Conservation (phyloP, 2,113 vertebrate genomes). For the Hydrolagus affinis region DNA sequence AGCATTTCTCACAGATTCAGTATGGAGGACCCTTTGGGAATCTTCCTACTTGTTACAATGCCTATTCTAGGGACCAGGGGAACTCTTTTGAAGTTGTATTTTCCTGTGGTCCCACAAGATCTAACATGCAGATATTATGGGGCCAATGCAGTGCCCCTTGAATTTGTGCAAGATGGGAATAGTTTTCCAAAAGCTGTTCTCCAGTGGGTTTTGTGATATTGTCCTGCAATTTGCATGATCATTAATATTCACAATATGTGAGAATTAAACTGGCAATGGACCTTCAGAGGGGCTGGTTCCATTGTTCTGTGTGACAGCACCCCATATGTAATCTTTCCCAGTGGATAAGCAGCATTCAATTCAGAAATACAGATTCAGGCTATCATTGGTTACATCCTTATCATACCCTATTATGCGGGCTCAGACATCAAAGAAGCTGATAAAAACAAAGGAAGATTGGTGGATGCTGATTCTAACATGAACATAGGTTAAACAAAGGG, state of each 20-base stretch:
- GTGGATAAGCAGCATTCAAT: not conserved
- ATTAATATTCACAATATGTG: conserved; percentile 21
- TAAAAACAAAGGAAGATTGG: not conserved
- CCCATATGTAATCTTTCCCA: conserved; percentile 17
- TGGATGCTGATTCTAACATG: no score
- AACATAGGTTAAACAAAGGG: not conserved
- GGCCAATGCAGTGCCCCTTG: not conserved
- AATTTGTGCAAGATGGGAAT: conserved; percentile 20
- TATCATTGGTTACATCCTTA: not conserved
- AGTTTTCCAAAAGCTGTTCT: conserved; percentile 19
- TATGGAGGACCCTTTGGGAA: not conserved
- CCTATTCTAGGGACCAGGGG: not conserved
- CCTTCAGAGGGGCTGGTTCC: not conserved
- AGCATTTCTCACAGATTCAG: not conserved
- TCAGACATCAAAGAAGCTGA: not conserved
- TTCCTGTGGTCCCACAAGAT: not conserved
- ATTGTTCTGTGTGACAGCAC: not conserved
- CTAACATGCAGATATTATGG: not conserved
- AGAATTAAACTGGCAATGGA: not conserved
- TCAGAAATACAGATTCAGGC: conserved; percentile 6
- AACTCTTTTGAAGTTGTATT: not conserved
- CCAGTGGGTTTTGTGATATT: not conserved
- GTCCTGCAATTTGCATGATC: conserved; percentile 24
- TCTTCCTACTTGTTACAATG: conserved; percentile 11
- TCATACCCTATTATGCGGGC: not conserved